A percentile compares a stretch with the other conserved stretches of the same genome.
Evolutionary conservation across 2,888 invertebrate species (phyloP).

Genomic region (Sympetrum striolatum): DNA sequence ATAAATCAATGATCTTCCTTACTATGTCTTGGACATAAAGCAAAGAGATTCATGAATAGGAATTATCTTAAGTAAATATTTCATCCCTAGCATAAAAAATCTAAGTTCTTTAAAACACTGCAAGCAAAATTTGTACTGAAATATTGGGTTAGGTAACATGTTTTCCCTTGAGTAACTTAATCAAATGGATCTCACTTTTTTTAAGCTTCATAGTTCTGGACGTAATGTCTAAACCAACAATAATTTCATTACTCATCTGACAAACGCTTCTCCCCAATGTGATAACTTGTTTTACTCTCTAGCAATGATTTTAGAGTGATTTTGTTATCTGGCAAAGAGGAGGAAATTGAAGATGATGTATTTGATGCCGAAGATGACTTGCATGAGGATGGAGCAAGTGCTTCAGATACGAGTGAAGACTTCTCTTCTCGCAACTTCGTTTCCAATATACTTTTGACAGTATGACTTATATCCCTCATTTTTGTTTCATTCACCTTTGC

Average conservation of each 20-base stretch:
- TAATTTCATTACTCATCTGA: background rate
- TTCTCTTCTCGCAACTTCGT: constrained; percentile 1
- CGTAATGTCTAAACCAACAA: background rate
- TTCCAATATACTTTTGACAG: constrained; percentile 23
- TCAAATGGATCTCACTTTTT: constrained; percentile 19
- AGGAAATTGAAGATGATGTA: background rate
- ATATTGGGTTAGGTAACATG: background rate
- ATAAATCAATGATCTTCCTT: no score
- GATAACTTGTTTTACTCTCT: constrained; percentile 11
- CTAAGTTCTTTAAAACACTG: background rate
- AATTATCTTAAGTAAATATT: background rate
- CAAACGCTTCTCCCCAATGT: background rate
- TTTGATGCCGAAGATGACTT: background rate
- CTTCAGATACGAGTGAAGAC: background rate
- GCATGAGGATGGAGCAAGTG: background rate
- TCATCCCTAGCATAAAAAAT: constrained; percentile 7
- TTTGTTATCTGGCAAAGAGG: constrained; percentile 4
- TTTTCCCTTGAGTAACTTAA: background rate
- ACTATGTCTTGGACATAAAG: no score
- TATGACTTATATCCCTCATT: background rate
- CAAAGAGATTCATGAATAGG: no score
- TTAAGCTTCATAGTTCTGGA: constrained; percentile 38
- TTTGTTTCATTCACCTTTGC: background rate
- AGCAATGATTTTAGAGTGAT: constrained; percentile 17
- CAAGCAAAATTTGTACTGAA: constrained; percentile 28